Conservation (phyloP, 2,113 vertebrate species). For the Oenanthe oenanthe region DNA sequence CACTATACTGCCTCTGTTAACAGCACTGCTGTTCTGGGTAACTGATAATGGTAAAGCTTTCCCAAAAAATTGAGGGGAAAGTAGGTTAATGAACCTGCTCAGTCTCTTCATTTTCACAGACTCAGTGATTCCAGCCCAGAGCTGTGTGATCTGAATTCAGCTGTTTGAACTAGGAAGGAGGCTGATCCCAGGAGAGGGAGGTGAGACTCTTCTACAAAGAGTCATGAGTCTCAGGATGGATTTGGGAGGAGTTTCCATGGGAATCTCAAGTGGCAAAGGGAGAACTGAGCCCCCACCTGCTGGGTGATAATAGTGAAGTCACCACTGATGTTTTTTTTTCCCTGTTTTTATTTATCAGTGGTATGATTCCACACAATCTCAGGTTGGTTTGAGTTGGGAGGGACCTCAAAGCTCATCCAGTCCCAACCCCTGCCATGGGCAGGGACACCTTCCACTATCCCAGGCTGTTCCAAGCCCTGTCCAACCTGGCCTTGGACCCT, state of each 20-base stretch:
- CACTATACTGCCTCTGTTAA: background rate
- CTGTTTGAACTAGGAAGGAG: background rate
- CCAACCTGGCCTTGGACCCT: background rate
- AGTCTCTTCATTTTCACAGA: background rate
- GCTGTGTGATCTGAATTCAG: background rate
- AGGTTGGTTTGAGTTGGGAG: background rate
- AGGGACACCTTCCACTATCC: rapidly evolving
- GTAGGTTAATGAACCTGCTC: background rate
- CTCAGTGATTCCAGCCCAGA: background rate
- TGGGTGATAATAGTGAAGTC: background rate
- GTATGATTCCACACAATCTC: background rate
- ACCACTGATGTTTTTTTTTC: background rate
- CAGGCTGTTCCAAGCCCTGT: rapidly evolving
- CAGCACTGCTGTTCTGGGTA: background rate
- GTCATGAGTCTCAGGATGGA: background rate
- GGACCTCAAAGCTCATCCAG: background rate
- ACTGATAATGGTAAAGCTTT: background rate
- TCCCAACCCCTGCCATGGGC: background rate
- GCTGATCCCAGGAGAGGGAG: background rate
- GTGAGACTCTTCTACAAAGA: background rate
- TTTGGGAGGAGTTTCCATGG: background rate
- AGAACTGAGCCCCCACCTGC: background rate
- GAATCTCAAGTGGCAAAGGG: background rate
- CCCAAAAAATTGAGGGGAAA: background rate
- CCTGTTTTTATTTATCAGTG: background rate